Evolutionary conservation across 2,888 invertebrate species (phyloP).

Genomic region (Mesorhabditis sp.): DNA sequence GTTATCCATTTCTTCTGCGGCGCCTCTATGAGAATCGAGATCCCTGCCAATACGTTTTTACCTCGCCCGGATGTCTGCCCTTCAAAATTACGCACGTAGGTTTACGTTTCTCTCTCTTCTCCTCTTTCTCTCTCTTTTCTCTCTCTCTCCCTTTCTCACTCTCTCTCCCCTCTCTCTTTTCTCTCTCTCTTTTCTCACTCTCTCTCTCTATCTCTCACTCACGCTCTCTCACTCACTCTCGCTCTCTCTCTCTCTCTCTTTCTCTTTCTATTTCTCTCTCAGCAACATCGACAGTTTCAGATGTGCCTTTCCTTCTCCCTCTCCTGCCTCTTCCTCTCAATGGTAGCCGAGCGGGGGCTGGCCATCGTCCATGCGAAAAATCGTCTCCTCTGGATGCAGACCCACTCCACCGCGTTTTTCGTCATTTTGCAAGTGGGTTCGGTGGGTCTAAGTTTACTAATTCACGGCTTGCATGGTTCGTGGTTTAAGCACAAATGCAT

Average conservation of each 20-base stretch:
- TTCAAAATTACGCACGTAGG: neutral
- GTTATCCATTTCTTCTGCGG: conserved; percentile 1
- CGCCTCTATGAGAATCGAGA: neutral
- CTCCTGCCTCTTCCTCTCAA: neutral
- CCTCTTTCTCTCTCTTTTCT: too few relatives aligned
- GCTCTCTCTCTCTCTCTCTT: too few relatives aligned
- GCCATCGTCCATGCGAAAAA: neutral
- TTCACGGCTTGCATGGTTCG: too few relatives aligned
- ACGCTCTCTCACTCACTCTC: too few relatives aligned
- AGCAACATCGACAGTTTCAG: neutral
- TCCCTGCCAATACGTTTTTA: neutral
- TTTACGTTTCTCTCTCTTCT: neutral
- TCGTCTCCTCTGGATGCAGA: too few relatives aligned
- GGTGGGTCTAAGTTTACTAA: too few relatives aligned
- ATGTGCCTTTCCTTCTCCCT: conserved; percentile 4
- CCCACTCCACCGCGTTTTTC: too few relatives aligned
- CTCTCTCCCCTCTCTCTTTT: neutral
- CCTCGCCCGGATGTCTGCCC: conserved; percentile 6
- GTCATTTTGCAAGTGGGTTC: too few relatives aligned
- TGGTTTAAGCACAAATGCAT: too few relatives aligned
- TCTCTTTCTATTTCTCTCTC: too few relatives aligned
- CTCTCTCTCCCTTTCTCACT: neutral
- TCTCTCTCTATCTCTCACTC: neutral
- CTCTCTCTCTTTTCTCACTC: neutral
- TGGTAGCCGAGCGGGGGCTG: neutral